Base-by-base conservation (phyloP, 2,113 vertebrate species). In the Pholis gunnellus region DNA sequence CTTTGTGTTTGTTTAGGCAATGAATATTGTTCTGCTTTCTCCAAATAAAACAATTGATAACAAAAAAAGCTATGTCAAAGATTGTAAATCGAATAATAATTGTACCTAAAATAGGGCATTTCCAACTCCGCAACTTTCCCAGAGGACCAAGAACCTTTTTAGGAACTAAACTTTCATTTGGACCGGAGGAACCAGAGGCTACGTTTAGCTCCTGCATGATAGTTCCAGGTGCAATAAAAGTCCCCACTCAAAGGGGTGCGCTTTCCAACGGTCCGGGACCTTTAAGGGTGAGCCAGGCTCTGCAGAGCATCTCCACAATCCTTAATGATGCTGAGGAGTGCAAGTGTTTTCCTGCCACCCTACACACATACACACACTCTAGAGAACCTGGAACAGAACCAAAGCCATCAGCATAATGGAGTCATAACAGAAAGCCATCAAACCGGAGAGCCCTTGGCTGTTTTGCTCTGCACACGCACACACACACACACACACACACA, bases 391-490 rank as follows among this genome's bases (percentile, higher is more conserved):
- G 93, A 94, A 88, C 61, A 11, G 83, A 86, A 91, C 92, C 93
- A 92, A 90, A 91, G 87, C 88, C 84, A 86, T 93, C 89, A 93
- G 89, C 87, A 90, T 94, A 93, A 94, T 94, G 84, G 89, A 89
- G 82, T 83, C 89, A 90, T 84, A 89, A 89, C 83, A 84, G 81
- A 76, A 68, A 88, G n/a, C 81, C 85, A 89, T 90, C 89, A 90
- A 89, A 86, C 76, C 54, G 8, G 63, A 87, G 80, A 87, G 89
- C 88, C 72, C 77, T 88, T 83, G 81, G 83, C 80, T 82, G 59
- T 74, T 68, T 79, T 36, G 81, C 72, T 76, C 34, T 25, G 9
- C 44, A 79, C 66, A 66, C 44, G 38, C 31, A 27, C 22, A 46
- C 0, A n/a, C 27, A 50, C 36, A 40, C 6, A 20, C n/a, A 56